Evolutionary conservation across 2,797 vertebrate genomes (phyloP).

Genomic region (Crossoptilon crossoptilon): DNA sequence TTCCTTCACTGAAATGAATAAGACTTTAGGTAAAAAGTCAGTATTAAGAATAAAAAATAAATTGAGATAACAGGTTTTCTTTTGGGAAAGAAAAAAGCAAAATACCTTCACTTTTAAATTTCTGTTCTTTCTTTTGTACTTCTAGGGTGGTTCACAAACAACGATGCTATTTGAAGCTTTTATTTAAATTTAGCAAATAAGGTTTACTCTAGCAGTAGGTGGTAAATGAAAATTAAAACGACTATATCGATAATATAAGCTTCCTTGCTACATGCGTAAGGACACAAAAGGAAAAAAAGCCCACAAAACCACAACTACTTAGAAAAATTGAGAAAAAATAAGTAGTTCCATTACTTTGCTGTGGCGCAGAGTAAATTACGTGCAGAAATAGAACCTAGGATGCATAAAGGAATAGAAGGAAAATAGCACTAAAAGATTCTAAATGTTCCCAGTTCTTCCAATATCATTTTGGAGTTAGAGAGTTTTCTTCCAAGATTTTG

Average conservation of each 20-base stretch:
- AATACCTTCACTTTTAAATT: not conserved
- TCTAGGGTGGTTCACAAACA: not conserved
- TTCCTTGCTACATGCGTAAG: not conserved
- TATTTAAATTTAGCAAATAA: not conserved
- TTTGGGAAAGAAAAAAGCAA: not conserved
- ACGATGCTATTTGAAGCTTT: not conserved
- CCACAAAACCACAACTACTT: not conserved
- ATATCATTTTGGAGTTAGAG: too few relatives aligned
- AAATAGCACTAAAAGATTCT: not conserved
- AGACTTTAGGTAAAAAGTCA: not conserved
- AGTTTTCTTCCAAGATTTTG: too few relatives aligned
- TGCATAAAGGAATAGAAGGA: not conserved
- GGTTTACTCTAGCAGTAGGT: not conserved
- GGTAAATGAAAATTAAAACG: not conserved
- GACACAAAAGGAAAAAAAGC: not conserved
- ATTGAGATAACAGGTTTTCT: not conserved
- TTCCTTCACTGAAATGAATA: too few relatives aligned
- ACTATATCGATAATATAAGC: not conserved
- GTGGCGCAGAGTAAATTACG: not conserved
- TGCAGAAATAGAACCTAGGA: not conserved
- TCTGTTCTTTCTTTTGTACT: not conserved
- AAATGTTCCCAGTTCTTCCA: not conserved
- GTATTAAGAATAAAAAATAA: not conserved
- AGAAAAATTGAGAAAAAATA: not conserved
- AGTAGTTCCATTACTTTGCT: not conserved